A percentile compares a stretch with the other conserved stretches of the same genome.
These are phyloP conservation scores for Mirza zaza DNA, from an alignment of 2,113 vertebrate genomes.

Conservation along the genomic window DNA sequence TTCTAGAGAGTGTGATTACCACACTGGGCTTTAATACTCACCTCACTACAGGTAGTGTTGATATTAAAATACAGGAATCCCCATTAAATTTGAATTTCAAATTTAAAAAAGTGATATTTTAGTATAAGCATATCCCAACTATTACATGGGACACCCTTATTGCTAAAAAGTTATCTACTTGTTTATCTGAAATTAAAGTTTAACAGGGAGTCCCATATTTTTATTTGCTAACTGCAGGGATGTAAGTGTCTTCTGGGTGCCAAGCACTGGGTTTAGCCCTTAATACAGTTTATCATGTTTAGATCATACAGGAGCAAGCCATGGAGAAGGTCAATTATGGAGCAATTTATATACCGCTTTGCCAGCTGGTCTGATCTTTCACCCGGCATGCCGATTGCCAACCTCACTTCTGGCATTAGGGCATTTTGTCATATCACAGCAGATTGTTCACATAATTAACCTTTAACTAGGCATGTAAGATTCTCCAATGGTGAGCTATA, in stretches of 20 bases:
- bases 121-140: not conserved
- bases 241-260: not conserved
- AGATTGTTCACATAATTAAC: constrained; percentile 32
- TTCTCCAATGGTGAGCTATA: not conserved
- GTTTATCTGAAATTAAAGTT: not conserved
- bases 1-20: not conserved
- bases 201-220: not conserved
- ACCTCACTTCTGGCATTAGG: not conserved
- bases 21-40: not conserved
- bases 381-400: not conserved
- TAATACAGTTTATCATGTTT: not conserved
- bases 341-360: not conserved
- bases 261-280: not conserved
- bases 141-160: not conserved
- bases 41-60: not conserved
- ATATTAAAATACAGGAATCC: not conserved
- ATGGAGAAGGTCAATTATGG: not conserved
- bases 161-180: not conserved
- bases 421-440: not conserved
- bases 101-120: not conserved
- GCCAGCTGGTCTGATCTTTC: not conserved
- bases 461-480: not conserved
- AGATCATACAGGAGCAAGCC: not conserved
- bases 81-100: not conserved
- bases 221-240: not conserved